Evolutionary conservation across 2,888 invertebrate species (phyloP).

Genomic region (Gastracanthus pulcherrimus): DNA sequence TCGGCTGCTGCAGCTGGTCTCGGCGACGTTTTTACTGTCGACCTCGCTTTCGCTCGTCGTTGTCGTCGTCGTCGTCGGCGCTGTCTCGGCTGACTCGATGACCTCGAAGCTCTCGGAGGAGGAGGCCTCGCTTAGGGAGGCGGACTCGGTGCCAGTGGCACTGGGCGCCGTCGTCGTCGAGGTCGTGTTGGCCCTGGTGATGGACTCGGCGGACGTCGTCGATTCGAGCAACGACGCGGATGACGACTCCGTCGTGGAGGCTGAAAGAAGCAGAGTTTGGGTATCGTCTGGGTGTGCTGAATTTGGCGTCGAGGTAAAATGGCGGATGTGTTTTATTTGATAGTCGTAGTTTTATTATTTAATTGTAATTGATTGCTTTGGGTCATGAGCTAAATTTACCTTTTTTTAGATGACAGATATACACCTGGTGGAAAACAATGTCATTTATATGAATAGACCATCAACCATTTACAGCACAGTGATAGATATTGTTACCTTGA

Average conservation of each 20-base stretch:
- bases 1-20: background rate
- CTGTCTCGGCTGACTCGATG: constrained; percentile 63
- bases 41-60: background rate
- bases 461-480: too few relatives aligned
- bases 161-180: constrained; percentile 13
- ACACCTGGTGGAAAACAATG: too few relatives aligned
- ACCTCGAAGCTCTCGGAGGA: constrained; percentile 71
- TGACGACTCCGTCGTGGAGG: background rate
- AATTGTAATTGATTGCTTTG: too few relatives aligned
- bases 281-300: too few relatives aligned
- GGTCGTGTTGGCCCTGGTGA: background rate
- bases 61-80: background rate
- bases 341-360: too few relatives aligned
- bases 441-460: too few relatives aligned
- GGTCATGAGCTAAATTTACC: too few relatives aligned
- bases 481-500: too few relatives aligned
- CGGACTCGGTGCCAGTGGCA: constrained; percentile 20
- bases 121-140: constrained; percentile 62
- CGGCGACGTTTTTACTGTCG: too few relatives aligned
- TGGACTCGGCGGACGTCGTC: constrained; percentile 44
- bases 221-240: background rate
- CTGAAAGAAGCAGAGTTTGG: background rate
- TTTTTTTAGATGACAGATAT: too few relatives aligned
- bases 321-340: too few relatives aligned
- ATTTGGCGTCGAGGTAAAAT: too few relatives aligned